These are phyloP conservation scores for Sylvietta virens DNA, from an alignment of 2,113 vertebrate genomes.

Conservation along the genomic window DNA sequence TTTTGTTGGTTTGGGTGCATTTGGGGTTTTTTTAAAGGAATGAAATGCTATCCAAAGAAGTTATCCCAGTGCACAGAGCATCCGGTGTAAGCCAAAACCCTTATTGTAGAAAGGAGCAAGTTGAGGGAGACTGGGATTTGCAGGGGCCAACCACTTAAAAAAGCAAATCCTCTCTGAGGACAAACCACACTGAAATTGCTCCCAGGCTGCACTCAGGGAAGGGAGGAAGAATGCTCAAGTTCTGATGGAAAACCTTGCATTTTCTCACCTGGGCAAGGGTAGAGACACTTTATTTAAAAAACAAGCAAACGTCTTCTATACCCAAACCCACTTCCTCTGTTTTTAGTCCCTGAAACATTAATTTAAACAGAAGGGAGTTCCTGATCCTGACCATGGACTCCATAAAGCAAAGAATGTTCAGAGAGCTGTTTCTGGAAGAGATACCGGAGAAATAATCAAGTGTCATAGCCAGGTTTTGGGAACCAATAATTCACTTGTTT, in stretches of 20 bases:
- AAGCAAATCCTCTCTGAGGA: background rate
- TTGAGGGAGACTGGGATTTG: background rate
- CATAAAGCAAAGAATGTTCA: background rate
- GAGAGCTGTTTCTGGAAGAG: background rate
- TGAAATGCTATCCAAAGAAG: background rate
- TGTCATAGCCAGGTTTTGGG: background rate
- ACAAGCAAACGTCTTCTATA: background rate
- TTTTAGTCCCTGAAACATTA: background rate
- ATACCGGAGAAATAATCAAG: background rate
- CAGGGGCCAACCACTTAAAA: background rate
- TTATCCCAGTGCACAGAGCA: fast-evolving
- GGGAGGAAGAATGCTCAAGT: background rate
- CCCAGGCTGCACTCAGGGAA: background rate
- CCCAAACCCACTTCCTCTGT: background rate
- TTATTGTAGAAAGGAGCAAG: background rate
- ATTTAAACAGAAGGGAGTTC: background rate
- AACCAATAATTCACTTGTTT: background rate
- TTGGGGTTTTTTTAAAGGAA: background rate
- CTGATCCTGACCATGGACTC: background rate
- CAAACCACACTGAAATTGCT: background rate
- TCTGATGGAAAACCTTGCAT: background rate
- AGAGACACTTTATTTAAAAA: background rate
- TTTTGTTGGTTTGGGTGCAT: background rate
- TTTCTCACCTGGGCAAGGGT: background rate
- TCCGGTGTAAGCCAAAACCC: background rate